phyloP scores from a whole-genome alignment of 2,113 vertebrate genomes.

The Porphyrio hochstetteri region DNA sequence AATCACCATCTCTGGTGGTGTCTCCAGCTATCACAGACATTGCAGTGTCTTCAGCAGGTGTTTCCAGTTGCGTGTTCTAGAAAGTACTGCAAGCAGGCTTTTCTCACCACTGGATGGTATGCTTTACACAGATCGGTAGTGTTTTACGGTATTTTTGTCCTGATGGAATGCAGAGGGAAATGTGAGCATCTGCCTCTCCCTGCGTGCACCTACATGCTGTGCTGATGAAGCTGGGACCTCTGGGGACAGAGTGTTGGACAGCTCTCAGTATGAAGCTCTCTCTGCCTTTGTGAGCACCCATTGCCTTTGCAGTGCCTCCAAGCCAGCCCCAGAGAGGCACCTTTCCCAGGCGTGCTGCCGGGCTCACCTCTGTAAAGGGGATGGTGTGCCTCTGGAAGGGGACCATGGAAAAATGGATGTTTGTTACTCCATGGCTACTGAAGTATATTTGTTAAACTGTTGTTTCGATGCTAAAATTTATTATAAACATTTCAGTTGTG shows the following conservation, averaged over 20 bases:
- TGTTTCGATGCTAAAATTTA: neutral
- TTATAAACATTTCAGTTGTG: neutral
- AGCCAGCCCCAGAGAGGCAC: too few species aligned
- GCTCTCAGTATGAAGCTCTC: neutral
- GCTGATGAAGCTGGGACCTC: neutral
- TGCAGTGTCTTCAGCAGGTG: neutral
- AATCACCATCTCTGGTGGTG: neutral
- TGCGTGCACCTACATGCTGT: rapidly evolving
- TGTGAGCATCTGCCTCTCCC: neutral
- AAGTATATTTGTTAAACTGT: neutral
- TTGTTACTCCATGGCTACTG: neutral
- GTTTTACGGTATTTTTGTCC: neutral
- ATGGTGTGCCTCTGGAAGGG: neutral
- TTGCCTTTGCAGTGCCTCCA: neutral
- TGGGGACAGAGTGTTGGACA: neutral
- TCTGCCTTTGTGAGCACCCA: neutral
- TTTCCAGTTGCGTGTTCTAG: neutral
- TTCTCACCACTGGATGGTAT: neutral
- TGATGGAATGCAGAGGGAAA: neutral
- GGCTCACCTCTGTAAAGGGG: neutral
- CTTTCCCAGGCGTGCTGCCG: neutral
- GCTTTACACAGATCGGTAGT: neutral
- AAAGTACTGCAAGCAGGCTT: neutral
- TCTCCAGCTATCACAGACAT: neutral
- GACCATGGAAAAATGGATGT: neutral